These are phyloP conservation scores for Meliscaeva auricollis DNA, from an alignment of 2,888 invertebrate species.

Conservation along the genomic window DNA sequence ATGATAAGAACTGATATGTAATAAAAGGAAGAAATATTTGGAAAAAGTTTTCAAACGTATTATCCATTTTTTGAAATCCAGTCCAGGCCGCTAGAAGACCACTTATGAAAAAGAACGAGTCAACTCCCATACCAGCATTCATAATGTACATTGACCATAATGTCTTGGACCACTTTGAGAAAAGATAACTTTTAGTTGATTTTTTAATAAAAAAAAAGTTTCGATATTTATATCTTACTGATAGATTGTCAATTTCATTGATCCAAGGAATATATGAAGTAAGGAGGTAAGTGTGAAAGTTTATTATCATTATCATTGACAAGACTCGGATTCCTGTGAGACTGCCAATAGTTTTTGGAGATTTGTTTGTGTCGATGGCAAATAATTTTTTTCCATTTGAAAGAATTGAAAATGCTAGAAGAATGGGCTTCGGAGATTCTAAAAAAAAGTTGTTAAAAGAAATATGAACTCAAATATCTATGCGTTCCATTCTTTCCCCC, in stretches of 20 bases:
- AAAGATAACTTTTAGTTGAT: neutral
- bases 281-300: neutral
- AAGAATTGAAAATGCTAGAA: slow-evolving; percentile 30
- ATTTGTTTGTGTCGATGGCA: slow-evolving; percentile 2
- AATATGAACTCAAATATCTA: too few relatives aligned
- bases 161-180: slow-evolving; percentile 39
- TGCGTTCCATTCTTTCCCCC: too few relatives aligned
- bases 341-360: neutral
- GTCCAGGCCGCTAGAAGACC: slow-evolving; percentile 84
- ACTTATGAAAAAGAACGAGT: slow-evolving; percentile 86
- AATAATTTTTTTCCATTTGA: slow-evolving; percentile 41
- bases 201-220: too few relatives aligned
- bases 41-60: slow-evolving; percentile 23
- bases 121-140: slow-evolving; percentile 85
- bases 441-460: neutral
- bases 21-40: too few relatives aligned
- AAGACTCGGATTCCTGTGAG: slow-evolving; percentile 22
- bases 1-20: too few relatives aligned
- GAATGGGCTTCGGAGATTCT: neutral
- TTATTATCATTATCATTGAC: slow-evolving; percentile 21
- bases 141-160: slow-evolving; percentile 71
- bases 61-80: slow-evolving; percentile 66
- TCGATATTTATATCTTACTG: neutral
- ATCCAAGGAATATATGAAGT: neutral
- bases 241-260: neutral